These are phyloP conservation scores for Chaenodraco wilsoni DNA, from an alignment of 2,797 vertebrate species.

Conservation along the genomic window DNA sequence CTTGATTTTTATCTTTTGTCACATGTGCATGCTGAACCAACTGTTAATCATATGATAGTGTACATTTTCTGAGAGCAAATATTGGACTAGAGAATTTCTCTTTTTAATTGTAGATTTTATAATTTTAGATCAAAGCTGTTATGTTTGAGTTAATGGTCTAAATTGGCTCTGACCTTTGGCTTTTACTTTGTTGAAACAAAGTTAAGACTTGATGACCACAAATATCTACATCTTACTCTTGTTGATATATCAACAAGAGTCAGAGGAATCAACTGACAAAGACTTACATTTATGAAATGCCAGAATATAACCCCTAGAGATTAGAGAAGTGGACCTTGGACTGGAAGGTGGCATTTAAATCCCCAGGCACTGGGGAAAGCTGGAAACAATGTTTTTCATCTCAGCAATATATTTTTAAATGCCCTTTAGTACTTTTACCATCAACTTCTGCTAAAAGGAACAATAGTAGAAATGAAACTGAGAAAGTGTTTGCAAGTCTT, in stretches of 20 bases:
- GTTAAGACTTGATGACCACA: not conserved
- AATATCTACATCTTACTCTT: not conserved
- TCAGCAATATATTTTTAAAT: not conserved
- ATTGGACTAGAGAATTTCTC: no score
- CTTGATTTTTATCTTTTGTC: constrained; percentile 4
- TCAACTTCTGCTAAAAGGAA: constrained; percentile 35
- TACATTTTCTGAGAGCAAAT: not conserved
- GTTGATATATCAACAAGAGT: not conserved
- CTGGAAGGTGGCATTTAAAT: not conserved
- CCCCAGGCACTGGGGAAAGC: not conserved
- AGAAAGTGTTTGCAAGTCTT: not conserved
- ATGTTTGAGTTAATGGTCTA: not conserved
- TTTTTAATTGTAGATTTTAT: not conserved
- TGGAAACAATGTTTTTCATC: not conserved
- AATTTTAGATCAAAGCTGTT: not conserved
- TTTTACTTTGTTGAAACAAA: not conserved
- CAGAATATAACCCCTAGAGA: constrained; percentile 17
- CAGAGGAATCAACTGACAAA: not conserved
- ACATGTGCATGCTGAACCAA: constrained; percentile 5
- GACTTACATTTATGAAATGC: not conserved
- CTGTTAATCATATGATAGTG: constrained; percentile 18
- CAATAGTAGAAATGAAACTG: constrained; percentile 34
- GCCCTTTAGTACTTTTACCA: not conserved
- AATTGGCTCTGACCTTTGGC: not conserved
- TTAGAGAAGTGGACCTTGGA: constrained; percentile 37